Conservation (phyloP, 2,797 vertebrate genomes). For the Clarias fuscus region DNA sequence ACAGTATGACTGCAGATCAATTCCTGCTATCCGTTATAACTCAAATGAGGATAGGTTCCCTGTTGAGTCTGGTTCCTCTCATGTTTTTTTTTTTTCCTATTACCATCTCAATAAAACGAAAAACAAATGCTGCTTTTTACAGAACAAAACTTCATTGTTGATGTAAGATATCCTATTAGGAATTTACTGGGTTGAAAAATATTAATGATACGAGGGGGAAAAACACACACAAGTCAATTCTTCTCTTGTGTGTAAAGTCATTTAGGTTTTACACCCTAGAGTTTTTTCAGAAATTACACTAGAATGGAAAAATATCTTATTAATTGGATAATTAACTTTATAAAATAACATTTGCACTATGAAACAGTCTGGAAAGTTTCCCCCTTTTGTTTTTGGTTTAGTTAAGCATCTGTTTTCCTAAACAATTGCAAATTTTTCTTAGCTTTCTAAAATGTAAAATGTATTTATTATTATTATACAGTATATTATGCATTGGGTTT, state of each 20-base stretch:
- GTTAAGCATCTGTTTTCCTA: neutral
- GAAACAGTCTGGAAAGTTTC: neutral
- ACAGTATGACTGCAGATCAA: no score
- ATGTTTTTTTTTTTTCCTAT: no score
- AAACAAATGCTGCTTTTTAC: no score
- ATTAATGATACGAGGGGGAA: no score
- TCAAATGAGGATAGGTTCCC: no score
- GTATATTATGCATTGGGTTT: neutral
- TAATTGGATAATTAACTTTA: neutral
- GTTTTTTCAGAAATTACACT: neutral
- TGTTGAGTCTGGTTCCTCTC: no score
- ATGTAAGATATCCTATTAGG: no score
- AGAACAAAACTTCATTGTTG: no score
- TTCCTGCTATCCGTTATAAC: no score
- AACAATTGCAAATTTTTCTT: neutral
- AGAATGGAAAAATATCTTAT: neutral
- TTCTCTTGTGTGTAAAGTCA: neutral
- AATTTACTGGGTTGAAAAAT: no score
- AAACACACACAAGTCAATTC: no score
- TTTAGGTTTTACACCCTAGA: neutral
- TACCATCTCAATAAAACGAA: no score
- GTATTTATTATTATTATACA: neutral
- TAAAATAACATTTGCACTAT: neutral
- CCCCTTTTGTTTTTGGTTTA: neutral
- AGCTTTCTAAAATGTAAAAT: neutral